Evolutionary conservation across 1,140 invertebrate species (phyloP).

Genomic region (Saccostrea glomerata): DNA sequence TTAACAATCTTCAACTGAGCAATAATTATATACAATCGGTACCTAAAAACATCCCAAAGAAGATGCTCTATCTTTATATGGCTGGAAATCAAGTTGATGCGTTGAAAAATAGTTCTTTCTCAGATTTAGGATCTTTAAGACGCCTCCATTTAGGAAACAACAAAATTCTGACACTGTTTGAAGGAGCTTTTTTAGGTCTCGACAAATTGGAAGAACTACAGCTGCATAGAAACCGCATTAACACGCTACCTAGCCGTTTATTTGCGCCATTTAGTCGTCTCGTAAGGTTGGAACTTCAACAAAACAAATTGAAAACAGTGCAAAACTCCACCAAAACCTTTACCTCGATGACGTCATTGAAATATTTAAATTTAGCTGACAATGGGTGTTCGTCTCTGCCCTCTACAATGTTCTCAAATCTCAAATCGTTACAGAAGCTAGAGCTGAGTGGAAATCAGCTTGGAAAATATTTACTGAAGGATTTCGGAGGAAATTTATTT

Average conservation of each 20-base stretch:
- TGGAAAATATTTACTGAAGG: constrained; percentile 54
- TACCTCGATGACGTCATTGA: constrained; percentile 51
- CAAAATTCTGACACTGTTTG: constrained; percentile 54
- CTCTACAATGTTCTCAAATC: constrained; percentile 51
- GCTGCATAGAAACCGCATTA: constrained; percentile 62
- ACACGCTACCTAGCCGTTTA: constrained; percentile 59
- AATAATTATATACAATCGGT: constrained; percentile 61
- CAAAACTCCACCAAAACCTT: constrained; percentile 53
- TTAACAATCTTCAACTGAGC: constrained; percentile 61
- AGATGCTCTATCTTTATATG: constrained; percentile 59
- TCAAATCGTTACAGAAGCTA: constrained; percentile 57
- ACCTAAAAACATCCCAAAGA: constrained; percentile 62
- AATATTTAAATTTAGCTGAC: constrained; percentile 63
- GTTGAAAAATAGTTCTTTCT: constrained; percentile 56
- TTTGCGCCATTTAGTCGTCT: constrained; percentile 61
- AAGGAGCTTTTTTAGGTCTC: constrained; percentile 64
- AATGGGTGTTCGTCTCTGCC: constrained; percentile 61
- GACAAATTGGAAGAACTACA: constrained; percentile 59
- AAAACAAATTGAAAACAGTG: constrained; percentile 63
- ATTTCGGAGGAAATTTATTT: constrained; percentile 57
- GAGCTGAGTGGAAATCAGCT: constrained; percentile 65
- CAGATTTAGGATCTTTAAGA: constrained; percentile 54
- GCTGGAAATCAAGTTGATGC: constrained; percentile 61
- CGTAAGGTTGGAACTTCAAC: constrained; percentile 59
- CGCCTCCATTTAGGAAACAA: constrained; percentile 62